Evolutionary conservation across 2,113 vertebrate genomes (phyloP), one percentile per base, ranked within the genome.

Genomic region (Oceanites oceanicus): DNA sequence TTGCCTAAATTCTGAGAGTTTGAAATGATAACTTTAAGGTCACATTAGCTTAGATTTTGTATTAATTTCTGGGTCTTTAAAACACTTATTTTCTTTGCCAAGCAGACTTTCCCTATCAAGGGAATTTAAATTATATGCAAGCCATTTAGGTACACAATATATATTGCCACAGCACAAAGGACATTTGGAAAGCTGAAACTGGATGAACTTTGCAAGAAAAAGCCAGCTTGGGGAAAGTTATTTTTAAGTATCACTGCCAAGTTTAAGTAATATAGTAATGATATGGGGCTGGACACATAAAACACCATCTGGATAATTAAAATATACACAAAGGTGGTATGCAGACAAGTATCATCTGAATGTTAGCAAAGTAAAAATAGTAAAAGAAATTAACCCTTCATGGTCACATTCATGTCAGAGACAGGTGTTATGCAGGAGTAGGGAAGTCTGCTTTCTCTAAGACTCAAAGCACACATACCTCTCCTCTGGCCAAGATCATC

Each of bases 231-330:
- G 75, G 68, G 25, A 77, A 91, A 92, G 40, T 88, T 92, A 93
- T 86, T 95, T 86, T 88, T 77, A 49, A 63, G 63, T n/a, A 83
- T 63, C 59, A 25, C 45, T 78, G 92, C 92, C 92, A 95, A 96
- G 81, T 94, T 92, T 86, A 96, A 95, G 88, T 96, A 93, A 92
- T 86, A 93, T 10, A 86, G 50, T 86, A 91, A 94, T 85, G 72
- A 68, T 76, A 81, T 26, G 44, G 32, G 73, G 30, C 68, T 78
- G 92, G 80, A 81, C 68, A 78, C 61, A 92, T 89, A 78, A 95
- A 94, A 45, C 34, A 84, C 88, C 91, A 94, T 89, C 92, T 96
- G 92, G 73, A 74, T 71, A 89, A 94, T 94, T 94, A 84, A 94
- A 95, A 86, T 59, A 81, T 34, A 52, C 68, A 84, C 68, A 84